Evolutionary conservation across 2,113 vertebrate species (phyloP), one percentile per base, ranked within the genome.

Genomic region (Dermatemys mawii): DNA sequence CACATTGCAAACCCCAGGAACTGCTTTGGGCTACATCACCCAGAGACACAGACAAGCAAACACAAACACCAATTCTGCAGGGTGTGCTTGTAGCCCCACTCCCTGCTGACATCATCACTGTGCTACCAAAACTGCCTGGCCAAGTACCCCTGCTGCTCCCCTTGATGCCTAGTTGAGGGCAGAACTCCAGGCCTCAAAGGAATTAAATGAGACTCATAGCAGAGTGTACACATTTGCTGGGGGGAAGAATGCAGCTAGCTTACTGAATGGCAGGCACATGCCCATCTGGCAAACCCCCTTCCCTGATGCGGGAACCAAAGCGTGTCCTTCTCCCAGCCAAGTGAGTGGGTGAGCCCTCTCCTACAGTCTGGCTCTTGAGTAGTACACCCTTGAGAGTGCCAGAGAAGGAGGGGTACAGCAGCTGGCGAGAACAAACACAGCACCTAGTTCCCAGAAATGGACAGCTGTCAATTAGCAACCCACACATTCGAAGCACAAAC

Each of bases 21-120:
- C 57, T 8, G 12, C 87, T 35, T 1, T 0, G 4, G 51, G 41
- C 75, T 35, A 26, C 1, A 1, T 51, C 1, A 0, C 50, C 78
- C 6, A n/a, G 60, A 67, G 60, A 10, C 60, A 19, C 0, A 0
- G 26, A 38, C 19, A 21, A 80, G 79, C 51, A 90, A 87, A 84
- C 87, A 94, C 80, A 86, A 76, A 89, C 83, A 73, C 10, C 44
- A 81, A 55, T 76, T 95, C 2, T 50, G 78, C 5, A 79, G 73
- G 81, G 78, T 60, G 48, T 41, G 75, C 53, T 54, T 0, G 0
- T 50, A 13, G 26, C 55, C 22, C 38, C 1, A 0, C 0, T 0
- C 0, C 0, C 41, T 44, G 70, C 38, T 26, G 70, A 75, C 70
- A 44, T 22, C 70, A 26, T 24, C 24, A 26, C 22, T 75, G 70